A percentile compares a stretch with the other conserved stretches of the same genome.
Conservation (phyloP, 2,888 invertebrate species). For the Hirtodrosophila cameraria region DNA sequence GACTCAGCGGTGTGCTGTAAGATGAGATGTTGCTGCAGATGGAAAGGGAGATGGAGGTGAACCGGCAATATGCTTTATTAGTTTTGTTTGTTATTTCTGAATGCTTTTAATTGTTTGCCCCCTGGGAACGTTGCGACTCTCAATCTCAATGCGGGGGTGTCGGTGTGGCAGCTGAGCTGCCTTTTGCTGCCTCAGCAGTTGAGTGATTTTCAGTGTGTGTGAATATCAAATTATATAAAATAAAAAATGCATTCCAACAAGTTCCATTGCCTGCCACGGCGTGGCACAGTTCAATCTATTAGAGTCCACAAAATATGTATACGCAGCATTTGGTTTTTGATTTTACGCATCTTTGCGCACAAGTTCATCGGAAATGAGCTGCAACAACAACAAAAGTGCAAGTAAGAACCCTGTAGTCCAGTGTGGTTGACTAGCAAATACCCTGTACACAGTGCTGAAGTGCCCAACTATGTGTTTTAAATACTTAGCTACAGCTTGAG, state of each 20-base stretch:
- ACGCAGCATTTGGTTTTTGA: constrained; percentile 21
- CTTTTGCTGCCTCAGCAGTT: constrained; percentile 34
- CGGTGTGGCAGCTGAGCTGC: background rate
- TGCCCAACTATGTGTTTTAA: too few species aligned
- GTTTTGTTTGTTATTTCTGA: constrained; percentile 63
- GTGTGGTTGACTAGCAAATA: too few species aligned
- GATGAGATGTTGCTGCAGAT: constrained; percentile 34
- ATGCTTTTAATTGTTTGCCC: constrained; percentile 64
- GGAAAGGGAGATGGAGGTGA: background rate
- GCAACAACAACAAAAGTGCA: constrained; percentile 1
- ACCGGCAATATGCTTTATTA: constrained; percentile 53
- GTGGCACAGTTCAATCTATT: constrained; percentile 14
- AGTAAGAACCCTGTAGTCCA: too few species aligned
- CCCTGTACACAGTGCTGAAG: too few species aligned
- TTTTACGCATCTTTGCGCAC: constrained; percentile 60
- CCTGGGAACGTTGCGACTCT: constrained; percentile 26
- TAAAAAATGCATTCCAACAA: constrained; percentile 35
- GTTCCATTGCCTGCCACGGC: constrained; percentile 14
- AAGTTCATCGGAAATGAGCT: constrained; percentile 68
- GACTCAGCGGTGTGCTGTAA: constrained; percentile 43
- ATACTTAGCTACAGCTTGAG: too few species aligned
- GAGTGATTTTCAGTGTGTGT: constrained; percentile 16
- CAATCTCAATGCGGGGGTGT: background rate
- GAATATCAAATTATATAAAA: constrained; percentile 13
- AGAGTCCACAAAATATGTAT: constrained; percentile 11